Evolutionary conservation across 2,888 invertebrate genomes (phyloP).

Genomic region (Lasioglossum zephyrum): DNA sequence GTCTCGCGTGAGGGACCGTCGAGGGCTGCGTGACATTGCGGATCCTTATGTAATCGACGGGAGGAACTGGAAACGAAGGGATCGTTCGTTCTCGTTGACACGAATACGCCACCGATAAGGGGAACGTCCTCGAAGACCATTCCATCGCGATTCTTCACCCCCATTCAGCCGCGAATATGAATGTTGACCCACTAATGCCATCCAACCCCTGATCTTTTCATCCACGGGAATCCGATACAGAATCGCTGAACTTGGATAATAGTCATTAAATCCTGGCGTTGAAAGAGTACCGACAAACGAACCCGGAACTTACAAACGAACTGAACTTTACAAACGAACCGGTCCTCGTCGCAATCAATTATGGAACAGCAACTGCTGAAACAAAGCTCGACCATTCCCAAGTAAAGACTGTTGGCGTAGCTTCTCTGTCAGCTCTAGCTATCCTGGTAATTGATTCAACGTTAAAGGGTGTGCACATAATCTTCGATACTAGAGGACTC

Average conservation of each 20-base stretch:
- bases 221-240: neutral
- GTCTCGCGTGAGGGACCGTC: conserved; percentile 53
- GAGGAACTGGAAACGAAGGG: conserved; percentile 48
- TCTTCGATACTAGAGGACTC: neutral
- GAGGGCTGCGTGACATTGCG: conserved; percentile 64
- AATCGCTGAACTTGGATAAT: neutral
- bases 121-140: neutral
- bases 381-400: neutral
- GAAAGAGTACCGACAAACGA: neutral
- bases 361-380: neutral
- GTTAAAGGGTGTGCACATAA: neutral
- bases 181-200: neutral
- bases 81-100: conserved; percentile 21
- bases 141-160: neutral
- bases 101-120: conserved; percentile 6
- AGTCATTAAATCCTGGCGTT: neutral
- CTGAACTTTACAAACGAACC: neutral
- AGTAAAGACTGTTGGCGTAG: neutral
- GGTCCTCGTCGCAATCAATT: neutral
- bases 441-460: neutral
- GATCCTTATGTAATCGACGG: conserved; percentile 67
- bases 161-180: neutral
- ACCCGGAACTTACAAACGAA: neutral
- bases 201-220: neutral
- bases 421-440: neutral